A percentile compares a stretch with the other conserved stretches of the same genome.
Conservation (phyloP, 2,888 invertebrate genomes). For the Synergus itoensis region DNA sequence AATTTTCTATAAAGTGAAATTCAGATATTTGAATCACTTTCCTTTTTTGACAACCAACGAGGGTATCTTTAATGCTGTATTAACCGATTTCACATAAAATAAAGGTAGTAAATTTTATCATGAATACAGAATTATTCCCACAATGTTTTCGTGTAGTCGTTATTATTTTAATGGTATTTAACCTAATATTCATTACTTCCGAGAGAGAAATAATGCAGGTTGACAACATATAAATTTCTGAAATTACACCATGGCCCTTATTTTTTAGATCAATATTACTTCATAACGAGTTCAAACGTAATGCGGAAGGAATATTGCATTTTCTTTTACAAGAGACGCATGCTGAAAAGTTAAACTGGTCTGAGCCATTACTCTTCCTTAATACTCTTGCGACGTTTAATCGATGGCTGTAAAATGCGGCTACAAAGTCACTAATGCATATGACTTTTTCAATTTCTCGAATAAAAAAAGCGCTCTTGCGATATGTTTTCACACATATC, state of each 20-base stretch:
- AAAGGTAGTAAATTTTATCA: not conserved
- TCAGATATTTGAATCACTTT: slow-evolving; percentile 20
- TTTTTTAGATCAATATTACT: not conserved
- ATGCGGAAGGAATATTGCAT: slow-evolving; percentile 22
- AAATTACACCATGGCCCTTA: not conserved
- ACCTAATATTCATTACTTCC: not conserved
- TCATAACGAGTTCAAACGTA: not conserved
- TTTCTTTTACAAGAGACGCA: not conserved
- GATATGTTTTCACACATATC: not conserved
- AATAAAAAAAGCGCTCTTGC: not conserved
- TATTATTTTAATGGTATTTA: slow-evolving; percentile 1
- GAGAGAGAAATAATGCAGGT: not conserved
- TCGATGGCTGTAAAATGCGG: not conserved
- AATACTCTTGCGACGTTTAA: slow-evolving; percentile 24
- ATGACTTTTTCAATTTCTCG: not conserved
- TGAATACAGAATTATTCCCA: not conserved
- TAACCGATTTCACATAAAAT: not conserved
- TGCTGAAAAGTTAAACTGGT: slow-evolving; percentile 28
- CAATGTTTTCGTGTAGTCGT: not conserved
- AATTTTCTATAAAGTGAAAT: slow-evolving; percentile 7
- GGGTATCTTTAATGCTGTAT: not conserved
- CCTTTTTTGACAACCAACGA: not conserved
- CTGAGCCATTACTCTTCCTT: slow-evolving; percentile 20
- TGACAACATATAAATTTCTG: not conserved
- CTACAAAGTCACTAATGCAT: slow-evolving; percentile 1